Conservation (phyloP, 2,888 invertebrate genomes). For the Perizoma affinitatum region DNA sequence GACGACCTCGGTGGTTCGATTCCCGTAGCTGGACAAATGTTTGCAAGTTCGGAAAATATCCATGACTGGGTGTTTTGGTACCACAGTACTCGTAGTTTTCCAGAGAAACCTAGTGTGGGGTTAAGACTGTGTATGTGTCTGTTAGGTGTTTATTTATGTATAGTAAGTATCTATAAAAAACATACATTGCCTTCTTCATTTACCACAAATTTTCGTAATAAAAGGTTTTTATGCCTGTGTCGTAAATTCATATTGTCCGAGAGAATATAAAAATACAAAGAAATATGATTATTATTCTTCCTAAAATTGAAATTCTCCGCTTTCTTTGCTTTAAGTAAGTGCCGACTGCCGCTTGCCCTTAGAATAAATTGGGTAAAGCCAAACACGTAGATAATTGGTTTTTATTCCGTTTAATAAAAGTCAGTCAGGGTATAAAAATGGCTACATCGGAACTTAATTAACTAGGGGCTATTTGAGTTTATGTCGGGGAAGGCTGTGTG, state of each 20-base stretch:
- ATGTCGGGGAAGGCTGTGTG: not conserved
- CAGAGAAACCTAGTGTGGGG: too few species aligned
- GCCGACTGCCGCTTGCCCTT: constrained; percentile 26
- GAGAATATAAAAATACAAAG: constrained; percentile 25
- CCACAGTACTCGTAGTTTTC: too few species aligned
- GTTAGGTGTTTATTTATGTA: too few species aligned
- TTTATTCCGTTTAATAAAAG: constrained; percentile 35
- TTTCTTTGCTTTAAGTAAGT: constrained; percentile 28
- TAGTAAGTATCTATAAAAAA: not conserved
- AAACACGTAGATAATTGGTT: constrained; percentile 37
- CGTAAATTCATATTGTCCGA: constrained; percentile 12
- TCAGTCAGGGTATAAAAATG: constrained; percentile 28
- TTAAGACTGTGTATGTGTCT: too few species aligned
- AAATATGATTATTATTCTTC: constrained; percentile 36
- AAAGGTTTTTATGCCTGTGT: constrained; percentile 10
- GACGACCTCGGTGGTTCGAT: too few species aligned
- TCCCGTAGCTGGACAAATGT: too few species aligned
- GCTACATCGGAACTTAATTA: constrained; percentile 29
- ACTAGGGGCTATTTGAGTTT: constrained; percentile 12
- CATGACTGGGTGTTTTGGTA: too few species aligned
- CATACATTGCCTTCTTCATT: not conserved
- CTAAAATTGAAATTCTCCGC: constrained; percentile 34
- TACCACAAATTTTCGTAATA: constrained; percentile 9
- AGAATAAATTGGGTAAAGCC: constrained; percentile 35
- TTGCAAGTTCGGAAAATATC: too few species aligned